Evolutionary conservation across 2,888 invertebrate species (phyloP).

Genomic region (Exephanes ischioxanthus): DNA sequence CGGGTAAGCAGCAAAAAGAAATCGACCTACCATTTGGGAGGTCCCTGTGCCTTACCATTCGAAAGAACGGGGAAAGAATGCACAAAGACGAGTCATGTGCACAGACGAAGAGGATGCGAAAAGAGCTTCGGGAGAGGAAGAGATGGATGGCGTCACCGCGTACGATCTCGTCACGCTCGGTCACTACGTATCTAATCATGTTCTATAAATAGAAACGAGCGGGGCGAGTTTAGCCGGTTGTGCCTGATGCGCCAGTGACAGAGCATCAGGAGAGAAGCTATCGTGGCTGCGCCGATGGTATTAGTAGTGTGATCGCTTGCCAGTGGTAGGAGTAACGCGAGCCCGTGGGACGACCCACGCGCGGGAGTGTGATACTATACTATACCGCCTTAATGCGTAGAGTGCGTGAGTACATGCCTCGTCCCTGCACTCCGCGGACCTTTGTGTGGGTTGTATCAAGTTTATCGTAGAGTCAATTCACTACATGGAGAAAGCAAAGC

Average conservation of each 20-base stretch:
- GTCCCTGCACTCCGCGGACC: conserved; percentile 26
- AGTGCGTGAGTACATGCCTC: conserved; percentile 46
- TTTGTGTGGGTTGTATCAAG: conserved; percentile 56
- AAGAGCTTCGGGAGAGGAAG: conserved; percentile 37
- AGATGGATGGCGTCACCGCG: conserved; percentile 66
- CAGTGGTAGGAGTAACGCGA: conserved; percentile 75
- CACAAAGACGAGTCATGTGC: conserved; percentile 11
- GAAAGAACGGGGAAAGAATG: not conserved
- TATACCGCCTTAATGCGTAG: conserved; percentile 3
- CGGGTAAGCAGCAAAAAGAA: not conserved
- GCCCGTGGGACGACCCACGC: conserved; percentile 78
- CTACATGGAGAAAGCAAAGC: not conserved
- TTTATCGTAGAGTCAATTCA: conserved; percentile 41
- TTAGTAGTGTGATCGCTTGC: conserved; percentile 66
- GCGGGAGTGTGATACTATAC: conserved; percentile 27
- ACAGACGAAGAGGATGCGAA: conserved; percentile 32
- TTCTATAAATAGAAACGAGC: conserved; percentile 80
- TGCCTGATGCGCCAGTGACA: conserved; percentile 71
- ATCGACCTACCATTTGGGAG: not conserved
- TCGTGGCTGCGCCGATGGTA: conserved; percentile 32
- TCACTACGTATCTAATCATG: conserved; percentile 80
- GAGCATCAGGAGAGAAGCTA: conserved; percentile 22
- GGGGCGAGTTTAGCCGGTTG: conserved; percentile 76
- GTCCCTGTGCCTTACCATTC: not conserved
- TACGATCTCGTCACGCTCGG: conserved; percentile 69